Evolutionary conservation across 2,888 invertebrate genomes (phyloP), one percentile per base, ranked within the genome.

Genomic region (Drosophila picticornis): DNA sequence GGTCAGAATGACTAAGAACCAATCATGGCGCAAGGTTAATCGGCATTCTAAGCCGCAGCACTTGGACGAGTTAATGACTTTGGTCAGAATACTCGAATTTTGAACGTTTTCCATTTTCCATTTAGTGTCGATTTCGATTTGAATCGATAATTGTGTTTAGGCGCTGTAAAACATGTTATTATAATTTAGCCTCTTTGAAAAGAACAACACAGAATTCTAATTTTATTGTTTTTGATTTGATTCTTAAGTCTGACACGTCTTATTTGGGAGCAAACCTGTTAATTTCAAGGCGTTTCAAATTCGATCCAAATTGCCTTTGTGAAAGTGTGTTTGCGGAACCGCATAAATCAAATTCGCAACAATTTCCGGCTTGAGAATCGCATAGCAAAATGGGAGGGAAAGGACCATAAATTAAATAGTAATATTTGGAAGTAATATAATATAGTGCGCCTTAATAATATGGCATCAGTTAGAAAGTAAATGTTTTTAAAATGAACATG

Each of bases 21-120:
- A 89, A 85, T 85, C 90, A 87, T 73, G 75, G 70, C 61, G 56
- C 85, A 85, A 85, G 88, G 85, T 89, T 83, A 88, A 31, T 72
- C 77, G 73, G 68, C 83, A 88, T 87, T 85, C 88, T 89, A 85
- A 84, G 80, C 72, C 80, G 22, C 63, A 73, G 70, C 81, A 72
- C 65, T 79, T 67, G 69, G 72, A 75, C 83, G 73, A 78, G 61
- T 78, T 85, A 85, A 85, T 85, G 83, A 84, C 90, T 85, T 75
- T 84, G 90, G 80, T 73, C 88, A 84, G 88, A 89, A 80, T 72
- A 77, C 76, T 81, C 68, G 56, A 77, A 81, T 64, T 80, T 60
- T 68, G 64, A 74, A 71, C 77, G 72, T 65, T 83, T 82, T 31
- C 57, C 31, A 59, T 75, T 82, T 57, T 56, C 38, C 57, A 59